These are phyloP conservation scores for Phengaris arion DNA, from an alignment of 2,888 invertebrate genomes.

Conservation along the genomic window DNA sequence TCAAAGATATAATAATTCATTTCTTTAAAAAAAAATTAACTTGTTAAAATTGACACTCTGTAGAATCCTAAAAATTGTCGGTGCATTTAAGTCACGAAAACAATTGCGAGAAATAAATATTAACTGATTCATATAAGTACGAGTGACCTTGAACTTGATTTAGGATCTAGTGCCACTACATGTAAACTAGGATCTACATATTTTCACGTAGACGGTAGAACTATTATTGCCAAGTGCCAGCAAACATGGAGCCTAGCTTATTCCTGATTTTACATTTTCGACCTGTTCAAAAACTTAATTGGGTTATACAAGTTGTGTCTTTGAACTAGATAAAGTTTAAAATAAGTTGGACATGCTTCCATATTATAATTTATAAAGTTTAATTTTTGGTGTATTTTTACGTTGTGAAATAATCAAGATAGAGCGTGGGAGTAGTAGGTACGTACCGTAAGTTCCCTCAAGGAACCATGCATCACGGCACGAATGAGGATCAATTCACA, in stretches of 20 bases:
- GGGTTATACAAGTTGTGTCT: too few species aligned
- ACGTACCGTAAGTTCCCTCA: too few species aligned
- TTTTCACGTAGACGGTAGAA: background rate
- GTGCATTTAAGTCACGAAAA: constrained; percentile 41
- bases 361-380: too few species aligned
- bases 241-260: background rate
- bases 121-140: constrained; percentile 23
- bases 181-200: constrained; percentile 17
- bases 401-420: too few species aligned
- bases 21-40: too few species aligned
- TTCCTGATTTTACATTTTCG: background rate
- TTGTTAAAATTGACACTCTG: constrained; percentile 40
- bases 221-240: background rate
- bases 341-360: too few species aligned
- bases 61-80: constrained; percentile 45
- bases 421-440: too few species aligned
- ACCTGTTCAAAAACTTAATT: background rate
- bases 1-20: background rate
- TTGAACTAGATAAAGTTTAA: too few species aligned
- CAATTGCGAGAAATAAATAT: constrained; percentile 13
- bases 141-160: constrained; percentile 58
- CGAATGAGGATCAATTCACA: too few species aligned
- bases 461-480: too few species aligned
- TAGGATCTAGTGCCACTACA: background rate
- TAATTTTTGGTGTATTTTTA: too few species aligned